A percentile compares a stretch with the other conserved stretches of the same genome.
Conservation (phyloP, 1,140 invertebrate species). For the Drosophila ogumai region DNA sequence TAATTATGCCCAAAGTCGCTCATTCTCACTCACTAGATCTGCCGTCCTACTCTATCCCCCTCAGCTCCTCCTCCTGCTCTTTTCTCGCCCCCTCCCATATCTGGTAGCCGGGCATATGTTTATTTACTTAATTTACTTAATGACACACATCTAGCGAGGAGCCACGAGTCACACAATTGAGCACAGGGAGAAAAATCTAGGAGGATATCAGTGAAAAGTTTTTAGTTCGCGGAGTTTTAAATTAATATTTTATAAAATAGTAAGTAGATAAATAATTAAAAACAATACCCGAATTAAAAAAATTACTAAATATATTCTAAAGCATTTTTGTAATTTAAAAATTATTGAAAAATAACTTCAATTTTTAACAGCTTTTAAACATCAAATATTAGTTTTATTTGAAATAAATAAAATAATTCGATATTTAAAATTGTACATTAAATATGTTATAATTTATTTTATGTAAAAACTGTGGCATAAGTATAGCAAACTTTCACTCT, state of each 20-base stretch:
- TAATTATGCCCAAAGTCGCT: conserved; percentile 75
- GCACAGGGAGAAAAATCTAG: conserved; percentile 9
- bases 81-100: conserved; percentile 30
- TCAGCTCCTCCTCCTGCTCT: background rate
- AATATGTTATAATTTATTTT: too few relatives aligned
- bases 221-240: too few relatives aligned
- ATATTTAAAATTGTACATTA: too few relatives aligned
- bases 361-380: too few relatives aligned
- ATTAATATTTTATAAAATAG: background rate
- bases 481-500: too few relatives aligned
- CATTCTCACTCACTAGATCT: conserved; percentile 49
- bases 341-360: too few relatives aligned
- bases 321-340: background rate
- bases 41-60: background rate
- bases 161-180: conserved; percentile 43
- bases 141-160: conserved; percentile 63
- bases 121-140: conserved; percentile 85
- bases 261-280: background rate
- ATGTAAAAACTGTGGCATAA: too few relatives aligned
- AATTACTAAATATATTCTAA: background rate
- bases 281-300: background rate
- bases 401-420: too few relatives aligned
- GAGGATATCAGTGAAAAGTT: background rate
- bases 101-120: conserved; percentile 75
- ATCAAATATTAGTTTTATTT: too few relatives aligned